A percentile compares a stretch with the other conserved stretches of the same genome.
Conservation (phyloP, 2,888 invertebrate genomes). For the Polyommatus icarus region DNA sequence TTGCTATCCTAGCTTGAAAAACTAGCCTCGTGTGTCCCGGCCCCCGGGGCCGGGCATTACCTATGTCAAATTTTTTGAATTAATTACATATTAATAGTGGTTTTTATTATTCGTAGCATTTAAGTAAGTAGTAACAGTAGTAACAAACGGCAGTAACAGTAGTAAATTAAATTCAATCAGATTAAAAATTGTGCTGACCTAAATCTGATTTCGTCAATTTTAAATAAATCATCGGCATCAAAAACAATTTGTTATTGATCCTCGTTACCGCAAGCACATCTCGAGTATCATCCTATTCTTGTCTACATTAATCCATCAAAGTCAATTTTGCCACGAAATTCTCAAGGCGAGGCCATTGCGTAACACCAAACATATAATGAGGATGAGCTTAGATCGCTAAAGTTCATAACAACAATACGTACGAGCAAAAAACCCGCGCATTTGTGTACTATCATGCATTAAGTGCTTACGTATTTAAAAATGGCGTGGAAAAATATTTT, state of each 20-base stretch:
- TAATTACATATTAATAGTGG: too few relatives aligned
- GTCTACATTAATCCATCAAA: slow-evolving; percentile 52
- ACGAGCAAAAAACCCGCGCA: slow-evolving; percentile 48
- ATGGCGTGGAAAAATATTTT: slow-evolving; percentile 41
- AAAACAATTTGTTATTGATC: slow-evolving; percentile 5
- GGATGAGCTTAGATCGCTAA: slow-evolving; percentile 37
- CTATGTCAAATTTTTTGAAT: too few relatives aligned
- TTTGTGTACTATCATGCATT: slow-evolving; percentile 56
- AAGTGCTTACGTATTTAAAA: slow-evolving; percentile 52
- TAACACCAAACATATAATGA: slow-evolving; percentile 35
- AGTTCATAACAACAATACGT: slow-evolving; percentile 27
- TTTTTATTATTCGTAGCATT: too few relatives aligned
- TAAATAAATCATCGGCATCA: not conserved
- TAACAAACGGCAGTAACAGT: too few relatives aligned
- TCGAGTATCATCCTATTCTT: slow-evolving; percentile 47
- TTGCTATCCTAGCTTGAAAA: too few relatives aligned
- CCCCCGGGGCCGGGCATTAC: too few relatives aligned
- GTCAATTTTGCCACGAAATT: slow-evolving; percentile 57
- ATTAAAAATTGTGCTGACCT: too few relatives aligned
- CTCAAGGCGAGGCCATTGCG: slow-evolving; percentile 54
- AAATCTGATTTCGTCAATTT: not conserved
- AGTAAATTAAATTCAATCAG: too few relatives aligned
- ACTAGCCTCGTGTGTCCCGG: too few relatives aligned
- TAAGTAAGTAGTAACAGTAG: too few relatives aligned
- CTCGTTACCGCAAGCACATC: slow-evolving; percentile 38